Percentiles rank a stretch among this genome's conserved stretches.
Conservation (phyloP, 1,140 invertebrate species). For the Rhagoletis pomonella region DNA sequence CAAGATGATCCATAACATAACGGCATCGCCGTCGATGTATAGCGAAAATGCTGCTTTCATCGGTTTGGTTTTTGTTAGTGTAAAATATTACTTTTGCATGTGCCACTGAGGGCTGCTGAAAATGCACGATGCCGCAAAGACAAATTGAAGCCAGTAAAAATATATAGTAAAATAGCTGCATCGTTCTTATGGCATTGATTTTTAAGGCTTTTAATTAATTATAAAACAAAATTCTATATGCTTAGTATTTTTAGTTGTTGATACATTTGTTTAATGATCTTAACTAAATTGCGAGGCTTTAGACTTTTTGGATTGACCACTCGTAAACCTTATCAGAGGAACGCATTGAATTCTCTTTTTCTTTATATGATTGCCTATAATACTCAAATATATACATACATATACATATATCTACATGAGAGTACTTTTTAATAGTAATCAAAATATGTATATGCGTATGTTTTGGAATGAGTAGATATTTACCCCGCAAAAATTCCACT, state of each 20-base stretch:
- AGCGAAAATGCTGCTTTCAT: constrained; percentile 63
- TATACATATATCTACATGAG: not conserved
- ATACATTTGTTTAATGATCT: not conserved
- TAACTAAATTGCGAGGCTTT: not conserved
- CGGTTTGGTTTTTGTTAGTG: constrained; percentile 51
- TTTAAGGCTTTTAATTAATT: not conserved
- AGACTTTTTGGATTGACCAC: not conserved
- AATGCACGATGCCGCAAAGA: not conserved
- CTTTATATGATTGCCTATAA: not conserved
- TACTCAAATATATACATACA: not conserved
- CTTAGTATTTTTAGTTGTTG: constrained; percentile 13
- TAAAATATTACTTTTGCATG: constrained; percentile 64
- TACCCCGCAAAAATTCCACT: no score
- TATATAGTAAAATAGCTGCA: not conserved
- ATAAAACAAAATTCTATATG: not conserved
- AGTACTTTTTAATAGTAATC: not conserved
- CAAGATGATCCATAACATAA: constrained; percentile 63
- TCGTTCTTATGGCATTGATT: not conserved
- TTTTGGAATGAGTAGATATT: not conserved
- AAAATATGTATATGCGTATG: not conserved
- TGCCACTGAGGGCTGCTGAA: not conserved
- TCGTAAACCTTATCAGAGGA: not conserved
- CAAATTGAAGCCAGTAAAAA: not conserved
- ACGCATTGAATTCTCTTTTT: not conserved
- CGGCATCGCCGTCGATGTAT: constrained; percentile 57